Conservation (phyloP, 2,888 invertebrate species). For the Watsonalla binaria region DNA sequence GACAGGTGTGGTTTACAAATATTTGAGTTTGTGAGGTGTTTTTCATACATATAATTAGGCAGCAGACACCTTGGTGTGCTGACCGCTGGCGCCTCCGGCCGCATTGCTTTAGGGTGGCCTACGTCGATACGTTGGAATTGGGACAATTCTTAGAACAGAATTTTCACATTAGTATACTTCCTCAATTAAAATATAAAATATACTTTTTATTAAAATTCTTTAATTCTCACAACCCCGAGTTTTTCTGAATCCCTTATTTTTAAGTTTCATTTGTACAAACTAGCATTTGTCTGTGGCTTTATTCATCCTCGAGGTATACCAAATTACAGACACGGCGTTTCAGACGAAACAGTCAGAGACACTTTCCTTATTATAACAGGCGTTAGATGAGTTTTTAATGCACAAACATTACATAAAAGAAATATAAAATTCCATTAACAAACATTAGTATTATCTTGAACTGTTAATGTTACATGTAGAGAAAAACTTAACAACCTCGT, state of each 20-base stretch:
- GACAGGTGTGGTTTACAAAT: conserved; percentile 39
- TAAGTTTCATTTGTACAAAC: too few species aligned
- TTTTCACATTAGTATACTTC: not conserved
- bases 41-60: conserved; percentile 68
- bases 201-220: too few species aligned
- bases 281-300: too few species aligned
- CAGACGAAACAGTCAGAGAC: too few species aligned
- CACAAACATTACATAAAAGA: too few species aligned
- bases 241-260: too few species aligned
- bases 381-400: too few species aligned
- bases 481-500: conserved; percentile 1
- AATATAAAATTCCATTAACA: too few species aligned
- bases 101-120: conserved; percentile 35
- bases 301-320: too few species aligned
- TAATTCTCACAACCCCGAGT: too few species aligned
- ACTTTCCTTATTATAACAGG: too few species aligned
- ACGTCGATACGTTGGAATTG: conserved; percentile 13
- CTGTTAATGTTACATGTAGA: not conserved
- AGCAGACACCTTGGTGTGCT: conserved; percentile 70
- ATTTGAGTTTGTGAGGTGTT: conserved; percentile 64
- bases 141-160: conserved; percentile 13
- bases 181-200: not conserved
- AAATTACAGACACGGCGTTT: too few species aligned
- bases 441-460: not conserved
- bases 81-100: conserved; percentile 65